Evolutionary conservation across 2,888 invertebrate genomes (phyloP).

Genomic region (Plagiodera versicolora): DNA sequence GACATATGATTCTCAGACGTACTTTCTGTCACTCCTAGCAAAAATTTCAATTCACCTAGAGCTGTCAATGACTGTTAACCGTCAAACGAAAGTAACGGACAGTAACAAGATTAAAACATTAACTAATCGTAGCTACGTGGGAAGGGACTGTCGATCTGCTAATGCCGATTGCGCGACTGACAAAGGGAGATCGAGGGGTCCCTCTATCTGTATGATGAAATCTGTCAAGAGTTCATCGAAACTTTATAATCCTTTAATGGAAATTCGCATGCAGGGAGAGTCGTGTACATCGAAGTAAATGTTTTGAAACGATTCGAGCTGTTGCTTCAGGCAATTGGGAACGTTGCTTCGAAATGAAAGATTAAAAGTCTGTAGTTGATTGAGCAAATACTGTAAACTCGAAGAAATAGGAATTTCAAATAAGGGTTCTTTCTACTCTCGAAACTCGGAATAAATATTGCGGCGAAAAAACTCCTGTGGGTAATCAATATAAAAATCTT

Average conservation of each 20-base stretch:
- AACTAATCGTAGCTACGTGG: conserved; percentile 23
- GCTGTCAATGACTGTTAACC: conserved; percentile 10
- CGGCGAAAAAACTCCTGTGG: too few relatives aligned
- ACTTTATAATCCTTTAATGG: conserved; percentile 39
- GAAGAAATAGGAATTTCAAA: background rate
- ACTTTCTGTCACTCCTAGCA: too few relatives aligned
- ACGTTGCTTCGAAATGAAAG: background rate
- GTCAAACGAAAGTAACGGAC: conserved; percentile 21
- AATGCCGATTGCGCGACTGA: conserved; percentile 39
- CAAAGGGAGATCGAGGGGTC: conserved; percentile 31
- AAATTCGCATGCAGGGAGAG: conserved; percentile 29
- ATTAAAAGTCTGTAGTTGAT: background rate
- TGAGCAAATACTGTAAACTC: background rate
- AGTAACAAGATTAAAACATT: conserved; percentile 37
- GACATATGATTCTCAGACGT: too few relatives aligned
- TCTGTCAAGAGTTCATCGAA: conserved; percentile 34
- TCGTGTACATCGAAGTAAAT: conserved; percentile 26
- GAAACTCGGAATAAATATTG: too few relatives aligned
- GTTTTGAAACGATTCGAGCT: conserved; percentile 29
- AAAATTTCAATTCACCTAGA: too few relatives aligned
- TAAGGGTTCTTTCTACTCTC: background rate
- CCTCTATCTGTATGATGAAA: conserved; percentile 29
- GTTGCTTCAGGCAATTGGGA: conserved; percentile 11
- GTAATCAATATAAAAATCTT: too few relatives aligned
- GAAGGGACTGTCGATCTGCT: conserved; percentile 23